Evolutionary conservation across 2,888 invertebrate species (phyloP).

Genomic region (Steinernema scapterisci): DNA sequence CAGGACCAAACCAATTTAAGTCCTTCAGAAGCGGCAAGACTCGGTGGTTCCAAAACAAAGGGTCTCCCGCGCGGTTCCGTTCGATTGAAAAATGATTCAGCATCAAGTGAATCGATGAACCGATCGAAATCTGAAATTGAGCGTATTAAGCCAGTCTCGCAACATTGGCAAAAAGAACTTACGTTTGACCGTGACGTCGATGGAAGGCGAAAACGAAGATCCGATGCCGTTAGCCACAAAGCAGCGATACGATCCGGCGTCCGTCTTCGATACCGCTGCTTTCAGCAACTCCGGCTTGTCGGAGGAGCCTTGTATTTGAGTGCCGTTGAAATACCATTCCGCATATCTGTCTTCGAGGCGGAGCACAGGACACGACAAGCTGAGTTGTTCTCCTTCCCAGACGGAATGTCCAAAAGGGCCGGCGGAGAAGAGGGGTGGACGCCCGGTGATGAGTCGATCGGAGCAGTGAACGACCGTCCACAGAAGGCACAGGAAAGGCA

Average conservation of each 20-base stretch:
- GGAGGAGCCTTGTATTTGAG: neutral
- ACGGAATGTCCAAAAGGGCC: conserved; percentile 3
- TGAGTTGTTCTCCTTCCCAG: conserved; percentile 29
- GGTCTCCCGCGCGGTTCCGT: neutral
- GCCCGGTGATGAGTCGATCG: conserved; percentile 32
- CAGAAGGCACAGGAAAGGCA: neutral
- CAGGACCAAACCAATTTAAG: neutral
- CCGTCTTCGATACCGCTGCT: conserved; percentile 33
- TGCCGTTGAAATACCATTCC: conserved; percentile 38
- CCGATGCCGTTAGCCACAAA: conserved; percentile 40
- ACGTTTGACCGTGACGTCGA: conserved; percentile 45
- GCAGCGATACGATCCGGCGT: conserved; percentile 42
- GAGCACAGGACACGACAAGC: conserved; percentile 35
- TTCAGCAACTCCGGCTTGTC: neutral
- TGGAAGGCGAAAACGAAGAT: conserved; percentile 38
- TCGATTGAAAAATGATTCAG: conserved; percentile 17
- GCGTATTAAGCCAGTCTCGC: neutral
- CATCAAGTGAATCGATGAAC: conserved; percentile 14
- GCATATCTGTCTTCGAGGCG: conserved; percentile 22
- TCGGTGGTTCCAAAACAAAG: conserved; percentile 7
- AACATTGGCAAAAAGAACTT: conserved; percentile 14
- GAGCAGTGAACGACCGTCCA: neutral
- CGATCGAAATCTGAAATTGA: neutral
- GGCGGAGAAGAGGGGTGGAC: conserved; percentile 35
- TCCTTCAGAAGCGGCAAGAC: neutral